phyloP scores from a whole-genome alignment of 2,113 vertebrate genomes.

The Furnarius figulus region DNA sequence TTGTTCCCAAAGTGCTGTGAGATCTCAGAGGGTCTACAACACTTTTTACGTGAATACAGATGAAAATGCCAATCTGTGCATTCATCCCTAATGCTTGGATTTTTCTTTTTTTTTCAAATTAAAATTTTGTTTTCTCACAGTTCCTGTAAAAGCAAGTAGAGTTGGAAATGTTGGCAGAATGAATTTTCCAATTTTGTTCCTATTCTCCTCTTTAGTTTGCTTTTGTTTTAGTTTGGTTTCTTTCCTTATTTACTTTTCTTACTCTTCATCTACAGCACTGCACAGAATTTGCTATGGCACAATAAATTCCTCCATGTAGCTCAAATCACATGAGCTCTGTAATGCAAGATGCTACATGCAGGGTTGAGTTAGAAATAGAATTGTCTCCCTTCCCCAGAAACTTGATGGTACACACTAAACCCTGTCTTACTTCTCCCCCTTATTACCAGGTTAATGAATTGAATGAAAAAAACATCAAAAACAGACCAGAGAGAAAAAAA shows the following conservation, averaged over 20 bases:
- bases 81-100: background rate
- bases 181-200: background rate
- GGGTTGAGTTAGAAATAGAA: background rate
- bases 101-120: background rate
- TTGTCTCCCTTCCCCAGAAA: background rate
- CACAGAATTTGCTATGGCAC: background rate
- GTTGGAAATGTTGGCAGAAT: background rate
- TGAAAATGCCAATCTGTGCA: background rate
- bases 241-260: background rate
- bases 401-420: background rate
- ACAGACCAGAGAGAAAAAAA: background rate
- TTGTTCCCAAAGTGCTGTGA: background rate
- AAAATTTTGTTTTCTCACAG: background rate
- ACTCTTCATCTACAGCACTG: background rate
- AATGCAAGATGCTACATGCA: background rate
- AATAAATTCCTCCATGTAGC: background rate
- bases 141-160: background rate
- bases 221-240: background rate
- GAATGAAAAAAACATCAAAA: background rate
- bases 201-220: background rate
- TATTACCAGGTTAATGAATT: background rate
- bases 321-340: background rate
- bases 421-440: background rate
- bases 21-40: background rate
- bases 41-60: background rate